phyloP scores from a whole-genome alignment of 2,797 vertebrate genomes.

The Borostomias antarcticus region DNA sequence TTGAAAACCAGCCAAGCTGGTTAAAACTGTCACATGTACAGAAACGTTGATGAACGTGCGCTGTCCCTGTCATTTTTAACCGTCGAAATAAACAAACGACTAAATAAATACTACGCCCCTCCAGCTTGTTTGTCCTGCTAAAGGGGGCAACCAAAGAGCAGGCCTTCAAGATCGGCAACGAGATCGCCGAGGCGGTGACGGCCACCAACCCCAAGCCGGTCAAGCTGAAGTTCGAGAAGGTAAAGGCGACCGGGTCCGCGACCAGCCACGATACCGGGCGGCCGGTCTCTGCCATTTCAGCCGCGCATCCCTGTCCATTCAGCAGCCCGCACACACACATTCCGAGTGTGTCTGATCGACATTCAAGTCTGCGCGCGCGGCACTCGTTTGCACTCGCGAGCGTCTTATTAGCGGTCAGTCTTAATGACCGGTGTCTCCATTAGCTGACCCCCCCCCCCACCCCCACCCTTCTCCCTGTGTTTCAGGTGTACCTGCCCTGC shows the following conservation, averaged over 20 bases:
- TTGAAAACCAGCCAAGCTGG: too few relatives aligned
- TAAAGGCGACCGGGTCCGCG: constrained; percentile 53
- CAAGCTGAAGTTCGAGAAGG: constrained; percentile 98
- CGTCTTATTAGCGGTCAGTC: too few relatives aligned
- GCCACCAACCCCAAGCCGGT: constrained; percentile 95
- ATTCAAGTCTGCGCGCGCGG: too few relatives aligned
- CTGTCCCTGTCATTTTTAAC: too few relatives aligned
- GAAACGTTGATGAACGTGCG: too few relatives aligned
- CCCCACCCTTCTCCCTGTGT: too few relatives aligned
- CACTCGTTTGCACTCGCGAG: too few relatives aligned
- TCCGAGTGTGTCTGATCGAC: constrained; percentile 5
- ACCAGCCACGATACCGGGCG: neutral
- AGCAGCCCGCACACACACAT: too few relatives aligned
- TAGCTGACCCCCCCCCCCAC: neutral
- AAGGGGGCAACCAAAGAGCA: constrained; percentile 98
- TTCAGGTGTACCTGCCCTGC: constrained; percentile 95
- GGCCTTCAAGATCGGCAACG: constrained; percentile 95
- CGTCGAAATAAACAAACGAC: too few relatives aligned
- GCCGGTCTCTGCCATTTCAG: neutral
- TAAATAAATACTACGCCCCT: too few relatives aligned
- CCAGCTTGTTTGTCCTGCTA: constrained; percentile 95
- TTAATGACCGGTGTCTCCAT: too few relatives aligned
- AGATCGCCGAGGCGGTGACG: constrained; percentile 97
- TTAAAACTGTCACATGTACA: too few relatives aligned
- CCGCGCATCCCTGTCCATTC: neutral